Conservation (phyloP, 2,113 vertebrate species). For the Halichoerus grypus region DNA sequence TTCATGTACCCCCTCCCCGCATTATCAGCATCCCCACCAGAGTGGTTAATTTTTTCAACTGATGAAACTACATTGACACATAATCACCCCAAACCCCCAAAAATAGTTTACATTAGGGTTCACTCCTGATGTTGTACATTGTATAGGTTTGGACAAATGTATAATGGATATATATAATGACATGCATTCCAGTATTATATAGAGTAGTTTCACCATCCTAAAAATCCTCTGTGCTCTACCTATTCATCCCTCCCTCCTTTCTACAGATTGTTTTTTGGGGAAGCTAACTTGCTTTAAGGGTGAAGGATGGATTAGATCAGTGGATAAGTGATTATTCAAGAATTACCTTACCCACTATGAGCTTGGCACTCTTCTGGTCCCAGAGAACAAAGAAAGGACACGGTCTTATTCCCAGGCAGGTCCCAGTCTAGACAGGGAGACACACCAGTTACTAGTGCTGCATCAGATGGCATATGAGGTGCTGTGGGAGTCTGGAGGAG, state of each 20-base stretch:
- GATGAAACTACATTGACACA: background rate
- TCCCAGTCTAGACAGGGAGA: background rate
- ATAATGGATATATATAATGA: background rate
- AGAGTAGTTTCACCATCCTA: background rate
- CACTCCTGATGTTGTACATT: background rate
- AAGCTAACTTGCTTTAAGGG: slow-evolving; percentile 16
- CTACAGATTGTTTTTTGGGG: background rate
- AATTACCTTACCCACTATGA: background rate
- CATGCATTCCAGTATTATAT: background rate
- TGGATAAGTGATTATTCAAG: slow-evolving; percentile 6
- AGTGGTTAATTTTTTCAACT: background rate
- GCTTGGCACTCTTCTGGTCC: background rate
- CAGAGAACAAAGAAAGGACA: slow-evolving; percentile 30
- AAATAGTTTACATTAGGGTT: background rate
- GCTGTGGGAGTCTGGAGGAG: background rate
- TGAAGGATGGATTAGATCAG: slow-evolving; percentile 1
- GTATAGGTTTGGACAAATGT: background rate
- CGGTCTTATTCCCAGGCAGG: background rate
- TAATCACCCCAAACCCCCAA: background rate
- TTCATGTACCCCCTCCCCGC: background rate
- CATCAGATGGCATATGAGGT: background rate
- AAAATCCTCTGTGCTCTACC: background rate
- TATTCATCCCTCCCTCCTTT: background rate
- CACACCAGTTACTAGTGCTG: background rate
- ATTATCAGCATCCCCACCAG: background rate